Conservation (phyloP, 2,888 invertebrate species). For the Merodon equestris region DNA sequence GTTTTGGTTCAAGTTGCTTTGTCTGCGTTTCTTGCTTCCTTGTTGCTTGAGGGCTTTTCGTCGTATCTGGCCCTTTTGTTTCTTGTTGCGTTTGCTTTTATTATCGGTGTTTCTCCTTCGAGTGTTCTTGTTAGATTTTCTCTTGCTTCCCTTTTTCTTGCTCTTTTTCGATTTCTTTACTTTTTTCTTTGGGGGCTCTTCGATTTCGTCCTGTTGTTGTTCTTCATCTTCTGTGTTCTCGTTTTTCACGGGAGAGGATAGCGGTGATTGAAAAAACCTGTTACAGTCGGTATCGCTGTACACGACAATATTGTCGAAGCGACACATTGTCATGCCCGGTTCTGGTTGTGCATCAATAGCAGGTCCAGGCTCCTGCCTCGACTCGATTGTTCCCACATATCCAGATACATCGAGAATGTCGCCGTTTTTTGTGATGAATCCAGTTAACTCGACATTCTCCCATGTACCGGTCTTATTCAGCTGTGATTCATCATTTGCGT, state of each 20-base stretch:
- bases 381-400: neutral
- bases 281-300: slow-evolving; percentile 76
- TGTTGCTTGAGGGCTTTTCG: slow-evolving; percentile 20
- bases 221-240: slow-evolving; percentile 32
- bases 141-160: neutral
- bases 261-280: slow-evolving; percentile 70
- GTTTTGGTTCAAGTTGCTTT: slow-evolving; percentile 13
- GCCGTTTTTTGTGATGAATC: slow-evolving; percentile 74
- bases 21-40: slow-evolving; percentile 23
- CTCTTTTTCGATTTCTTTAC: neutral
- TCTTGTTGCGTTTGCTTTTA: slow-evolving; percentile 9
- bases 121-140: slow-evolving; percentile 4
- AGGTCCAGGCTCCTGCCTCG: slow-evolving; percentile 61
- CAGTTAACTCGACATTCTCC: slow-evolving; percentile 71
- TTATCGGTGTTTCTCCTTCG: slow-evolving; percentile 1
- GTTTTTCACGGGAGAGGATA: slow-evolving; percentile 12
- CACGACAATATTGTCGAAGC: slow-evolving; percentile 74
- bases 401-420: slow-evolving; percentile 74
- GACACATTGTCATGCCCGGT: slow-evolving; percentile 71
- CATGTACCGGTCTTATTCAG: neutral
- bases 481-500: neutral
- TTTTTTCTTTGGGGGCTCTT: slow-evolving; percentile 6
- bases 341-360: too few species aligned
- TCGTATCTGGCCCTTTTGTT: slow-evolving; percentile 11
- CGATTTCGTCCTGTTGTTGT: neutral